Evolutionary conservation across 2,797 vertebrate genomes (phyloP).

Genomic region (Scarus forsteni): DNA sequence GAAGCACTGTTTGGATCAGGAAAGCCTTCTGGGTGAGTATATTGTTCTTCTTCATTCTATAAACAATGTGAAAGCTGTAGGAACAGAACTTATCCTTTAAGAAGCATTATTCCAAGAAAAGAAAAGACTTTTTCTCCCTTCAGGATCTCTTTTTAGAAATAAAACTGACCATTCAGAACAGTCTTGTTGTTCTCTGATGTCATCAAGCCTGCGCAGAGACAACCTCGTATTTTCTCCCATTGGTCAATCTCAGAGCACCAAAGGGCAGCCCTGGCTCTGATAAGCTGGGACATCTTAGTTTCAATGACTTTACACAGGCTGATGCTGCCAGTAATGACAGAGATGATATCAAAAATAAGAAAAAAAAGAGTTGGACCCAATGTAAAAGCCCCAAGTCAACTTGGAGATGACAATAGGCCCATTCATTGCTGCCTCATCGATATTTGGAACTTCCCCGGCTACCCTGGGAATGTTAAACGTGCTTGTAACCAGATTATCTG

Average conservation of each 20-base stretch:
- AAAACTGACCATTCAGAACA: slow-evolving; percentile 62
- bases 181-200: slow-evolving; percentile 32
- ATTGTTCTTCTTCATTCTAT: too few relatives aligned
- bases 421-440: slow-evolving; percentile 72
- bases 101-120: too few relatives aligned
- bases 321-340: slow-evolving; percentile 78
- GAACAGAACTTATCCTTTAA: too few relatives aligned
- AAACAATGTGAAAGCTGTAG: too few relatives aligned
- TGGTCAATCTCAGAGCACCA: slow-evolving; percentile 74
- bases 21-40: too few relatives aligned
- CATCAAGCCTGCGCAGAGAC: slow-evolving; percentile 47
- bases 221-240: slow-evolving; percentile 70
- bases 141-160: background rate
- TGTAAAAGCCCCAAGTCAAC: slow-evolving; percentile 66
- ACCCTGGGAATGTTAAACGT: slow-evolving; percentile 58
- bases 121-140: too few relatives aligned
- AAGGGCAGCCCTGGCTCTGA: slow-evolving; percentile 71
- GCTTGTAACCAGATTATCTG: too few relatives aligned
- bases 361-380: slow-evolving; percentile 74
- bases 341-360: slow-evolving; percentile 75
- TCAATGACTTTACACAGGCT: slow-evolving; percentile 77
- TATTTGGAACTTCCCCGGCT: slow-evolving; percentile 73
- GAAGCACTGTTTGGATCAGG: too few relatives aligned
- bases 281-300: slow-evolving; percentile 65
- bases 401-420: slow-evolving; percentile 56